These are phyloP conservation scores for Pygocentrus nattereri DNA, from an alignment of 2,797 vertebrate genomes.

Conservation along the genomic window DNA sequence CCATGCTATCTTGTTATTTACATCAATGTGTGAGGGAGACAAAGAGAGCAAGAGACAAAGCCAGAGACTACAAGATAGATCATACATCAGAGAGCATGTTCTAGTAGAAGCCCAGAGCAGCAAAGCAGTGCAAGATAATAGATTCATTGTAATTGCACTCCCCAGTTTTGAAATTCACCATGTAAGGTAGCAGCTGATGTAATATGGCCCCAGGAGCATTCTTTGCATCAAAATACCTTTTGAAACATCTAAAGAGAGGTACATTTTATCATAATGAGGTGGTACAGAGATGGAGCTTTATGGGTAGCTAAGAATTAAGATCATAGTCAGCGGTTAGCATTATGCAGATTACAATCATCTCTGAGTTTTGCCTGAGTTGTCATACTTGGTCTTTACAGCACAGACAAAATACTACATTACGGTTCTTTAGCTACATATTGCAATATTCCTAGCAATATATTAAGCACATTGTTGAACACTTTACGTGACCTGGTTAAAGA, in stretches of 20 bases:
- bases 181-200: constrained; percentile 65
- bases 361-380: too few relatives aligned
- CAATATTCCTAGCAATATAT: too few relatives aligned
- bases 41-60: constrained; percentile 16
- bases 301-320: too few relatives aligned
- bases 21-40: not conserved
- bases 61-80: not conserved
- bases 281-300: not conserved
- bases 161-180: constrained; percentile 65
- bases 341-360: not conserved
- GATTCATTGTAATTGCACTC: constrained; percentile 64
- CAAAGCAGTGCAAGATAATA: not conserved
- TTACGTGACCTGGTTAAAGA: too few relatives aligned
- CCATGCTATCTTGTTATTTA: constrained; percentile 25
- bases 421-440: too few relatives aligned
- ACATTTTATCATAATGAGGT: not conserved
- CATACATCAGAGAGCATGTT: constrained; percentile 44
- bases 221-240: constrained; percentile 16
- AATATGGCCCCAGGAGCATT: constrained; percentile 62
- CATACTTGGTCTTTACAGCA: too few relatives aligned
- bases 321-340: not conserved
- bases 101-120: constrained; percentile 18
- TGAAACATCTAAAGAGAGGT: not conserved
- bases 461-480: too few relatives aligned
- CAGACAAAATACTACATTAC: too few relatives aligned